These are phyloP conservation scores for Pachyseris speciosa DNA, from an alignment of 64 coral and sea anemone genomes.

Conservation along the genomic window DNA sequence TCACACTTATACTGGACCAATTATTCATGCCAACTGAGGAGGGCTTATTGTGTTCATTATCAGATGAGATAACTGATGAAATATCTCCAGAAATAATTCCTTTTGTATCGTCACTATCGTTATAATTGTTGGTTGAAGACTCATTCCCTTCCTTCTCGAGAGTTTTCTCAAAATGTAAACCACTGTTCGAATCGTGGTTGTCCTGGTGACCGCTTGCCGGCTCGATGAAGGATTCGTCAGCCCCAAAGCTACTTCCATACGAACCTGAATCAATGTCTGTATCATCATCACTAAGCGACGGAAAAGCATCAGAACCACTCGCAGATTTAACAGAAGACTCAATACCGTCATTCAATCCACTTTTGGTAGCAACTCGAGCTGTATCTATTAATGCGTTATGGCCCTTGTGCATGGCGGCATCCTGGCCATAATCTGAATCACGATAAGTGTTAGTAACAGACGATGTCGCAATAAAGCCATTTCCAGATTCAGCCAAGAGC, in stretches of 20 bases:
- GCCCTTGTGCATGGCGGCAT: background rate
- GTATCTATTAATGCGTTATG: background rate
- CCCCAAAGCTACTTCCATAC: too few relatives aligned
- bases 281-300: background rate
- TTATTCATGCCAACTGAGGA: background rate
- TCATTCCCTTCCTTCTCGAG: background rate
- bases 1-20: background rate
- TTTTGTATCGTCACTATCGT: too few relatives aligned
- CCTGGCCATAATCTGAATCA: background rate
- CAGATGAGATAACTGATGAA: background rate
- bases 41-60: background rate
- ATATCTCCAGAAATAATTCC: background rate
- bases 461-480: background rate
- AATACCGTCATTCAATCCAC: background rate
- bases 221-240: background rate
- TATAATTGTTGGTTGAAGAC: background rate
- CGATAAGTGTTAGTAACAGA: background rate
- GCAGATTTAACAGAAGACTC: background rate
- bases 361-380: background rate
- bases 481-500: background rate
- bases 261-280: too few relatives aligned
- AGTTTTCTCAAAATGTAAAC: background rate
- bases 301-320: background rate
- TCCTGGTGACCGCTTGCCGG: background rate
- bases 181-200: background rate